phyloP scores from a whole-genome alignment of 1,140 invertebrate genomes.

The Campoletis sonorensis region DNA sequence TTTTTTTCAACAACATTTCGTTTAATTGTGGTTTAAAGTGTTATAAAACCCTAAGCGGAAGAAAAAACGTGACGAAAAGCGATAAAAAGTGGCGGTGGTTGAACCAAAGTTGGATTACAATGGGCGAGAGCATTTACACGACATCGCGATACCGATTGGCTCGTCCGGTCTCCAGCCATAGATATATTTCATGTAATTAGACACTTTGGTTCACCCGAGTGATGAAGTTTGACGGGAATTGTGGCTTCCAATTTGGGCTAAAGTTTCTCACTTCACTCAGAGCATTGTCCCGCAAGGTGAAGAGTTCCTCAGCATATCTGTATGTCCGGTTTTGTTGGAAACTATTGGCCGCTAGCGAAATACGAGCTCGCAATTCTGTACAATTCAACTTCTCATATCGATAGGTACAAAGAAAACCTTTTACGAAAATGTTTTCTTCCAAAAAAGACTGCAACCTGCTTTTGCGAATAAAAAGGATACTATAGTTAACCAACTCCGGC shows the following conservation, averaged over 20 bases:
- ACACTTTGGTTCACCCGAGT: constrained; percentile 33
- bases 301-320: not conserved
- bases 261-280: constrained; percentile 39
- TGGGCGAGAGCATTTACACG: constrained; percentile 53
- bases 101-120: constrained; percentile 56
- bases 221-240: constrained; percentile 52
- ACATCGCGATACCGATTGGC: constrained; percentile 55
- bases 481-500: too few relatives aligned
- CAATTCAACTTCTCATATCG: not conserved
- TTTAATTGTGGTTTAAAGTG: too few relatives aligned
- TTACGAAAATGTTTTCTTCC: not conserved
- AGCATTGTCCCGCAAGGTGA: constrained; percentile 3
- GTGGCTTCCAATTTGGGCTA: constrained; percentile 53
- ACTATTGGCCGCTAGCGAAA: not conserved
- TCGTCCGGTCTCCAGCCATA: constrained; percentile 11
- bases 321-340: not conserved
- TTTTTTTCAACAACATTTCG: too few relatives aligned
- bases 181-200: not conserved
- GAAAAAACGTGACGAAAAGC: not conserved
- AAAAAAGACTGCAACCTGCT: not conserved
- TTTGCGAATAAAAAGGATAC: not conserved
- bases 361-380: constrained; percentile 5
- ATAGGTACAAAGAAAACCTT: not conserved
- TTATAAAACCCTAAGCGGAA: too few relatives aligned
- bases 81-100: not conserved